Evolutionary conservation across 2,888 invertebrate genomes (phyloP).

Genomic region (Protodeltote pygarga): DNA sequence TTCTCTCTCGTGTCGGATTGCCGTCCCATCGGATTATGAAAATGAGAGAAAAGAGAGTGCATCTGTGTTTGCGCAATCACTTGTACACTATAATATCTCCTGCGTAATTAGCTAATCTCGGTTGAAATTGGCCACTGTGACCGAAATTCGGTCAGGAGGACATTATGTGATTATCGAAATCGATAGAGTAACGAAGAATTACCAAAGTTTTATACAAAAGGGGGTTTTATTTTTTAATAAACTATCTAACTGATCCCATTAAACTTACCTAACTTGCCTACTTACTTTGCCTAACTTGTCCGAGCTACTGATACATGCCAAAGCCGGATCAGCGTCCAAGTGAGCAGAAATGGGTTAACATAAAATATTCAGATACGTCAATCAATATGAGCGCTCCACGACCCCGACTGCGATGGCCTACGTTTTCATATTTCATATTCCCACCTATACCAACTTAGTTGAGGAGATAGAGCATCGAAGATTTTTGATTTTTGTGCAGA

Average conservation of each 20-base stretch:
- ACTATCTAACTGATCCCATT: neutral
- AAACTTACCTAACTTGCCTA: slow-evolving; percentile 5
- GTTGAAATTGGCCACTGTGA: too few species aligned
- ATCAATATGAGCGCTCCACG: slow-evolving; percentile 64
- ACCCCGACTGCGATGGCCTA: slow-evolving; percentile 44
- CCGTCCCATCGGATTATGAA: too few species aligned
- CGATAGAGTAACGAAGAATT: too few species aligned
- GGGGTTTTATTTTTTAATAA: too few species aligned
- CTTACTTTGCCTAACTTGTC: slow-evolving; percentile 5
- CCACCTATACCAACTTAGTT: slow-evolving; percentile 56
- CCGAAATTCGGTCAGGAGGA: too few species aligned
- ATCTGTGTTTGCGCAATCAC: too few species aligned
- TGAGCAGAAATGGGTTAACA: slow-evolving; percentile 47
- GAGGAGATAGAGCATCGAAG: slow-evolving; percentile 38
- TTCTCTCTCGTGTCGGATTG: too few species aligned
- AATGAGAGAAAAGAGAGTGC: too few species aligned
- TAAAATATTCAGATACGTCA: slow-evolving; percentile 67
- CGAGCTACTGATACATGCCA: slow-evolving; percentile 21
- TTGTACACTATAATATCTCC: too few species aligned
- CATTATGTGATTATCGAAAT: too few species aligned
- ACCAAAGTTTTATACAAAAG: too few species aligned
- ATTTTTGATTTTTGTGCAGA: neutral
- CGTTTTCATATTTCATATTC: slow-evolving; percentile 74
- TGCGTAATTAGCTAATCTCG: too few species aligned
- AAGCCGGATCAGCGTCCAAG: slow-evolving; percentile 30